These are phyloP conservation scores for Thyatira batis DNA, from an alignment of 2,888 invertebrate species.

Conservation along the genomic window DNA sequence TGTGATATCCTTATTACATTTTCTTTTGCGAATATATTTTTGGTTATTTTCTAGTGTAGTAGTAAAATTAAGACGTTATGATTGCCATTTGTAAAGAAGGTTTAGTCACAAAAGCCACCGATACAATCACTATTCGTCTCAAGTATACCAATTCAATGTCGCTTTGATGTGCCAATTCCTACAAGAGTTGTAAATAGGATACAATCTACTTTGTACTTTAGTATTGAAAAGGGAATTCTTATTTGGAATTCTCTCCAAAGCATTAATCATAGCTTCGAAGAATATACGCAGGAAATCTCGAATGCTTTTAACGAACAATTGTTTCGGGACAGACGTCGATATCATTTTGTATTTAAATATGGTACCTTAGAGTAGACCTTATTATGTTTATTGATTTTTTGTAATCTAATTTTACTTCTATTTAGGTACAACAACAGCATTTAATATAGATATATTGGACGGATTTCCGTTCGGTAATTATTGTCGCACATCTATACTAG, in stretches of 20 bases:
- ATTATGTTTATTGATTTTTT: too few species aligned
- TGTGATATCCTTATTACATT: too few species aligned
- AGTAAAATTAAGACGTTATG: too few species aligned
- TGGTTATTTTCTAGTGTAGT: too few species aligned
- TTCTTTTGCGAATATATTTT: too few species aligned
- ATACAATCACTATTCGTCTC: not conserved
- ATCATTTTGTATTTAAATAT: too few species aligned
- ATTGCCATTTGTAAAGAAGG: too few species aligned
- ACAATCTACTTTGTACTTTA: not conserved
- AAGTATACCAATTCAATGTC: not conserved
- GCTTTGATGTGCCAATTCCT: conserved; percentile 1
- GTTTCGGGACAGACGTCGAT: not conserved
- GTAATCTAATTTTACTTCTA: too few species aligned
- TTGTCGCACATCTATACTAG: too few species aligned
- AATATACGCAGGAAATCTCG: not conserved
- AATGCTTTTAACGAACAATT: not conserved
- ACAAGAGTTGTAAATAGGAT: not conserved
- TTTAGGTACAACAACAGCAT: too few species aligned
- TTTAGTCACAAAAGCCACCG: not conserved
- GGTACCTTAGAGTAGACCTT: not conserved
- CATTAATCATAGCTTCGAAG: not conserved
- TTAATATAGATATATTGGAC: too few species aligned
- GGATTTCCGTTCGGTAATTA: too few species aligned
- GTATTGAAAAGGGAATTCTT: not conserved
- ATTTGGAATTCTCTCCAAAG: not conserved